Percentiles rank a stretch among this genome's conserved stretches.
phyloP scores from a whole-genome alignment of 2,113 vertebrate species.

The Apaloderma vittatum region DNA sequence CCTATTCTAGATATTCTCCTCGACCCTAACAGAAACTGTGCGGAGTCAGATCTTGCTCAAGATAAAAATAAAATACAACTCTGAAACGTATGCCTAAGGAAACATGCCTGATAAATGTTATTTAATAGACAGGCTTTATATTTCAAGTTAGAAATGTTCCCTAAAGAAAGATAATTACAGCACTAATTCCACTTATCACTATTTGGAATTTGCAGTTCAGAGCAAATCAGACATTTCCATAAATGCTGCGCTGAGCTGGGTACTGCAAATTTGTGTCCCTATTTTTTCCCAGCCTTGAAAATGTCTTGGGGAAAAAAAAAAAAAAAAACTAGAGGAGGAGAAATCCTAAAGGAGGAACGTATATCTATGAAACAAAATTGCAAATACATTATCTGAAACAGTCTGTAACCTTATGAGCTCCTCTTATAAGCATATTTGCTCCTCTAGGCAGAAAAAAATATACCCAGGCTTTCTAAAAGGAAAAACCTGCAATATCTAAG shows the following conservation, averaged over 20 bases:
- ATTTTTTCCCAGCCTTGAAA: constrained; percentile 1
- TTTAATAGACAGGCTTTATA: constrained; percentile 54
- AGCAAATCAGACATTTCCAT: constrained; percentile 32
- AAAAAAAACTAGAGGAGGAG: neutral
- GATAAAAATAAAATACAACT: constrained; percentile 58
- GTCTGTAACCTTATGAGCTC: neutral
- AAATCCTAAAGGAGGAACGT: neutral
- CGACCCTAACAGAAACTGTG: neutral
- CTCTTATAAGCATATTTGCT: neutral
- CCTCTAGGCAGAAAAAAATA: neutral
- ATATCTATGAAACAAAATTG: neutral
- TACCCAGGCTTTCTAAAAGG: neutral
- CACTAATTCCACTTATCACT: constrained; percentile 51
- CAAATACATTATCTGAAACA: neutral
- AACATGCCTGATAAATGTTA: constrained; percentile 54
- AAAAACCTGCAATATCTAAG: neutral
- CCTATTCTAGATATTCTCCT: constrained; percentile 19
- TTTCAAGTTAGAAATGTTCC: constrained; percentile 48
- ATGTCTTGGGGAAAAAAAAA: neutral
- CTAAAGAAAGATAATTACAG: constrained; percentile 56
- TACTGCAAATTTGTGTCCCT: neutral
- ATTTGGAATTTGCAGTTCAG: constrained; percentile 44
- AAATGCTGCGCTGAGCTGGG: neutral
- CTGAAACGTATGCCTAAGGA: constrained; percentile 39
- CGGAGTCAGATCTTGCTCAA: constrained; percentile 42